Base-by-base conservation (phyloP, 2,797 vertebrate genomes). In the Sebastes reedi region DNA sequence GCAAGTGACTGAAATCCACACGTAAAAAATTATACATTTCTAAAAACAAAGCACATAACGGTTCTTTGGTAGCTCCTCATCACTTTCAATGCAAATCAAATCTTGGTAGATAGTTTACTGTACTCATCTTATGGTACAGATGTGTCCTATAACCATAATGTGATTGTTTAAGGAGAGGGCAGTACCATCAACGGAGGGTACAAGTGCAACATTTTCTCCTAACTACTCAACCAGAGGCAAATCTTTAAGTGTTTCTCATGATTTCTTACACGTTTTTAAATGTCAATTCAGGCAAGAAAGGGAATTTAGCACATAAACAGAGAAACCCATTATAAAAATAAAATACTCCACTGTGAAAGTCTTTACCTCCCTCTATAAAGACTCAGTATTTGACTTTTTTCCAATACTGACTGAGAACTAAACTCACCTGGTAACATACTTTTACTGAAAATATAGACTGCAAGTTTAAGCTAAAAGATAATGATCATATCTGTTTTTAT, bases 1-100 rank as follows among this genome's bases (percentile, higher is more conserved):
- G 39, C 9, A 62, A 27, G n/a, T 22, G 27, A 64, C 4, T 18
- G 29, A 56, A 68, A 66, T 39, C 25, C 30, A 70, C 20, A 58
- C 22, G 14, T 66, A 39, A 65, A 72, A 67, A 81, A 82, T 29
- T n/a, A 67, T 18, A 72, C 18, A 78, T 75, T 54, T 84, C 30
- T 46, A 52, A 67, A 8, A 68, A 58, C 64, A 78, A 75, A 87
- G 75, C 73, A 87, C n/a, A 62, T 16, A 20, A 65, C 1, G 11
- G 30, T 60, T 78, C 71, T 86, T 91, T 89, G 80, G 79, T 85
- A 71, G 52, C 39, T 68, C 54, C 50, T 9, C 18, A 22, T 71
- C 54, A 56, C 29, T 62, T 62, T 72, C 55, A 72, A 14, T 32
- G 69, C 59, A 69, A 58, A 71, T 64, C 11, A 5, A 77, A 68